Conservation (phyloP, 2,113 vertebrate genomes). For the Sorex fumeus region DNA sequence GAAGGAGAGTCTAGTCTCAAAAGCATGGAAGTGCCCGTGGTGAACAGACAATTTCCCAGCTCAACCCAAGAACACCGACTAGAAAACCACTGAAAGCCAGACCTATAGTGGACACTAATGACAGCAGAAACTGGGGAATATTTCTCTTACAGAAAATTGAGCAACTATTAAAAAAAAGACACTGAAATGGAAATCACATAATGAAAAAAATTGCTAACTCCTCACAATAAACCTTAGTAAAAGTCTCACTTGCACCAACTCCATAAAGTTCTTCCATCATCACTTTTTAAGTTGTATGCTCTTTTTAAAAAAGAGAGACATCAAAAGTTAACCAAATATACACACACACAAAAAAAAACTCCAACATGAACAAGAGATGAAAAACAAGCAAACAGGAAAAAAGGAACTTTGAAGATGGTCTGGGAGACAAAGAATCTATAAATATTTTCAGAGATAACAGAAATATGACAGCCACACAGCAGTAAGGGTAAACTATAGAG, state of each 20-base stretch:
- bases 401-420: background rate
- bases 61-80: background rate
- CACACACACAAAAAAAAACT: conserved; percentile 22
- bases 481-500: background rate
- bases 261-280: background rate
- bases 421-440: background rate
- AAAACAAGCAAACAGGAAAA: background rate
- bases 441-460: conserved; percentile 4
- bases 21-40: background rate
- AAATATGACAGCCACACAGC: background rate
- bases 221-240: background rate
- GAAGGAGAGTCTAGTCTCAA: background rate
- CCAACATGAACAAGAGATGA: background rate
- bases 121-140: background rate
- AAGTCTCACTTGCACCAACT: background rate
- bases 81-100: background rate
- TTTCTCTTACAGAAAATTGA: background rate
- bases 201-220: background rate
- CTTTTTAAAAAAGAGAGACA: background rate
- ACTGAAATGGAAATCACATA: background rate
- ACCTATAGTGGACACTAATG: background rate
- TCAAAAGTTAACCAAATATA: background rate
- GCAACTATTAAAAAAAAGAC: background rate
- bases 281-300: background rate
- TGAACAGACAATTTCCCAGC: background rate